Base-by-base conservation (phyloP, 2,888 invertebrate genomes). In the Pediacus dermestoides region DNA sequence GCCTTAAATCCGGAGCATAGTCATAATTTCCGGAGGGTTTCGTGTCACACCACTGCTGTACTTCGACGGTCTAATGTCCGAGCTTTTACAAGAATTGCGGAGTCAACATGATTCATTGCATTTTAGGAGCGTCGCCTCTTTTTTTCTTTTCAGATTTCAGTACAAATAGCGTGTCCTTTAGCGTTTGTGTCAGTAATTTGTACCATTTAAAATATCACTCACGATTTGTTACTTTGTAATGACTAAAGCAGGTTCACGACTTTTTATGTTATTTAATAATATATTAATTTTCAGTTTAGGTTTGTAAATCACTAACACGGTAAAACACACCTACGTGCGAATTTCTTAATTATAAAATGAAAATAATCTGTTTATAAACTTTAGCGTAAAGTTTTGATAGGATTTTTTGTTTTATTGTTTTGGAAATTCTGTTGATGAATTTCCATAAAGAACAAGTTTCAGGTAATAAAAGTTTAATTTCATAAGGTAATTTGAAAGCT, bases 51-150 rank as follows among this genome's bases (percentile, higher is more conserved):
- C 52, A 58, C 60, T 60, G 61, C 61, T 14, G 50, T 47, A 51
- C 46, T 37, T 38, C 31, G 40, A 42, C 46, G 52, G 50, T 52
- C 52, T 48, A 50, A 57, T 57, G 58, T 60, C 60, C 14, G 28
- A 57, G 61, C 66, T 64, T 66, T 66, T 62, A 66, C 58, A 56
- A 59, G 60, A 55, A 65, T 64, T 65, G 61, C 63, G 54, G 57
- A 60, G 62, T 63, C 62, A 60, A 63, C 57, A 56, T 65, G 63
- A 66, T 65, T 64, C 64, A 64, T 64, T 44, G 44, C 46, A 28
- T 28, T 28, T 28, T 10, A 48, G 48, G 47, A 49, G 48, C 44
- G 51, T 45, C 48, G 42, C 39, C 38, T 44, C 42, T 42, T 42
- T 42, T 42, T 47, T 40, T 36, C n/a, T 41, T 37, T 25, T 41